Percentiles rank a stretch among this genome's conserved stretches.
Evolutionary conservation across 2,888 invertebrate species (phyloP).

Genomic region (Drosophila peninsularis): DNA sequence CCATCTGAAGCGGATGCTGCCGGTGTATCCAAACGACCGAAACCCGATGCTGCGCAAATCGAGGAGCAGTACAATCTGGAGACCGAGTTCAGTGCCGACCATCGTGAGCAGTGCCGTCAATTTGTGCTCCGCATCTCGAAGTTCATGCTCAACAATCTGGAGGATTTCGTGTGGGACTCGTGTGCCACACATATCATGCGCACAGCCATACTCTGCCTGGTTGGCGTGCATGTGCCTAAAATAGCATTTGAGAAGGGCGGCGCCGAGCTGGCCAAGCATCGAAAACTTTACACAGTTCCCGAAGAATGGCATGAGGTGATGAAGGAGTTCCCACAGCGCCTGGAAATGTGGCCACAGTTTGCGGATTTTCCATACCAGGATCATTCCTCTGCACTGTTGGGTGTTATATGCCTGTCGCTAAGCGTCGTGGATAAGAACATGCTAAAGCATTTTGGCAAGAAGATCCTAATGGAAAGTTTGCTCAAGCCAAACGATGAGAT

Average conservation of each 20-base stretch:
- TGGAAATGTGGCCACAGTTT: slow-evolving; percentile 92
- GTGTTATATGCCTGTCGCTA: slow-evolving; percentile 86
- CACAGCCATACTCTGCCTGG: slow-evolving; percentile 89
- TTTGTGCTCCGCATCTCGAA: slow-evolving; percentile 90
- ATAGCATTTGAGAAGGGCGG: slow-evolving; percentile 85
- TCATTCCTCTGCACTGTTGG: slow-evolving; percentile 90
- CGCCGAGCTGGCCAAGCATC: slow-evolving; percentile 66
- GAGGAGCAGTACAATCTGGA: slow-evolving; percentile 81
- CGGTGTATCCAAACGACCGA: slow-evolving; percentile 69
- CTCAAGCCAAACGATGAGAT: slow-evolving; percentile 54
- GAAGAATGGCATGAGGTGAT: slow-evolving; percentile 87
- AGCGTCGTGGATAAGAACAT: slow-evolving; percentile 87
- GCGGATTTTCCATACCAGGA: slow-evolving; percentile 89
- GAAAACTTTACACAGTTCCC: slow-evolving; percentile 85
- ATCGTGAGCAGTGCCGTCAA: slow-evolving; percentile 86
- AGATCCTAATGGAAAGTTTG: slow-evolving; percentile 87
- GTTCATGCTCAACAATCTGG: slow-evolving; percentile 92
- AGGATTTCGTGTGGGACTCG: slow-evolving; percentile 92
- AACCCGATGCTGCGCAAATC: slow-evolving; percentile 56
- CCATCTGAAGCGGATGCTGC: slow-evolving; percentile 65
- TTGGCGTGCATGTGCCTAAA: slow-evolving; percentile 87
- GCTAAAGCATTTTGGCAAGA: slow-evolving; percentile 87
- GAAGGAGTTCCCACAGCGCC: slow-evolving; percentile 87
- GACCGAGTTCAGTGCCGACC: slow-evolving; percentile 84
- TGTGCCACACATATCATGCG: slow-evolving; percentile 92